Evolutionary conservation across 1,140 invertebrate species (phyloP).

Genomic region (Drosophila rufa): DNA sequence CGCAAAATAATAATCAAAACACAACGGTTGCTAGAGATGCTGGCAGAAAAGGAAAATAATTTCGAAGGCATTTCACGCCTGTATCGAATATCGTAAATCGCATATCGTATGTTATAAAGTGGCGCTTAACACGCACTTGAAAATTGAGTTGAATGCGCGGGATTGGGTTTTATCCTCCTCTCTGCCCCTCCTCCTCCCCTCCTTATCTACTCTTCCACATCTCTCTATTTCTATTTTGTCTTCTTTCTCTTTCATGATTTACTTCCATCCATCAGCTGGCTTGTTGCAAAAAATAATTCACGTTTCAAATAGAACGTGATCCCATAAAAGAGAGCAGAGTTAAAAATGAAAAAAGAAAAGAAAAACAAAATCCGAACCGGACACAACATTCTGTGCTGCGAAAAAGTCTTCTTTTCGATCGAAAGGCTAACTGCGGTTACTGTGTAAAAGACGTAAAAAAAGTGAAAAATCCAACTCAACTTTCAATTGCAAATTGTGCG

Average conservation of each 20-base stretch:
- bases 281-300: constrained; percentile 71
- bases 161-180: constrained; percentile 2
- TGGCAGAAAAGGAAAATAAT: constrained; percentile 24
- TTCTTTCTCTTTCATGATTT: constrained; percentile 46
- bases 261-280: constrained; percentile 57
- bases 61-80: constrained; percentile 59
- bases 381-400: constrained; percentile 45
- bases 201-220: constrained; percentile 1
- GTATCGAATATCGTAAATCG: constrained; percentile 27
- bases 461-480: constrained; percentile 38
- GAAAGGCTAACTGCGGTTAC: constrained; percentile 51
- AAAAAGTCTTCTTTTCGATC: constrained; percentile 70
- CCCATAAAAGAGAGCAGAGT: constrained; percentile 57
- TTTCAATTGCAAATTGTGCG: constrained; percentile 73
- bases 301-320: constrained; percentile 79
- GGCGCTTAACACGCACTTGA: constrained; percentile 77
- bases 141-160: constrained; percentile 69
- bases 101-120: constrained; percentile 54
- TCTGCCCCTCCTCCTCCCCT: background rate
- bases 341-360: constrained; percentile 25
- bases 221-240: background rate
- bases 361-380: constrained; percentile 35
- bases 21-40: constrained; percentile 25
- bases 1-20: constrained; percentile 36
- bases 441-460: constrained; percentile 32